phyloP scores from a whole-genome alignment of 2,888 invertebrate species.

The Agriopis marginaria region DNA sequence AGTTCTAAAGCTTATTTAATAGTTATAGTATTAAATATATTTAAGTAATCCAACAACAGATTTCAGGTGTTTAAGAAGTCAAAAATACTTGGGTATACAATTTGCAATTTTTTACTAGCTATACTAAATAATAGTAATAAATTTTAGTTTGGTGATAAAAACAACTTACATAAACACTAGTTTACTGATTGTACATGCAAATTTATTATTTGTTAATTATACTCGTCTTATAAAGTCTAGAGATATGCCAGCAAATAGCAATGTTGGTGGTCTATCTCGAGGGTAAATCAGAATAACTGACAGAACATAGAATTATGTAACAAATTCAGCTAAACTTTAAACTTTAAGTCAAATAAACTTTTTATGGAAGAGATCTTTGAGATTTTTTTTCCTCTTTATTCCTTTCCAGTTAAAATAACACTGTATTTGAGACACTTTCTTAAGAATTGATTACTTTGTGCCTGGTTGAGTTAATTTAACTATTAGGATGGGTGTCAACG shows the following conservation, averaged over 20 bases:
- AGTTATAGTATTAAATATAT: background rate
- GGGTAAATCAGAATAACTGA: conserved; percentile 22
- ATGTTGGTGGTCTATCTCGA: conserved; percentile 9
- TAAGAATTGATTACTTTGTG: conserved; percentile 1
- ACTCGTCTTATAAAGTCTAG: conserved; percentile 1
- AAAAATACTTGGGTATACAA: too few species aligned
- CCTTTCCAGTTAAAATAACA: too few species aligned
- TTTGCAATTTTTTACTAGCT: too few species aligned
- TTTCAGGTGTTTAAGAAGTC: too few species aligned
- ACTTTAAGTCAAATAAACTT: too few species aligned
- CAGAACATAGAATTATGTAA: conserved; percentile 15
- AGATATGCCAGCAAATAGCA: conserved; percentile 18
- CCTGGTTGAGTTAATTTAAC: background rate
- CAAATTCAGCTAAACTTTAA: background rate
- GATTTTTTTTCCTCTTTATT: too few species aligned
- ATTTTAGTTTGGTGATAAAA: background rate
- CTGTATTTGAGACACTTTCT: too few species aligned
- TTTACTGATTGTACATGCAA: background rate
- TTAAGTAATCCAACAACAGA: too few species aligned
- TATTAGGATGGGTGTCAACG: background rate
- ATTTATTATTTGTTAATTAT: conserved; percentile 21
- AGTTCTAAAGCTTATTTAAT: background rate
- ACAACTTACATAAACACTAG: conserved; percentile 1
- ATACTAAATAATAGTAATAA: background rate
- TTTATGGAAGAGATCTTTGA: too few species aligned